Percentiles rank a stretch among this genome's conserved stretches.
Conservation (phyloP, 2,113 vertebrate genomes). For the Poeciliopsis retropinna region DNA sequence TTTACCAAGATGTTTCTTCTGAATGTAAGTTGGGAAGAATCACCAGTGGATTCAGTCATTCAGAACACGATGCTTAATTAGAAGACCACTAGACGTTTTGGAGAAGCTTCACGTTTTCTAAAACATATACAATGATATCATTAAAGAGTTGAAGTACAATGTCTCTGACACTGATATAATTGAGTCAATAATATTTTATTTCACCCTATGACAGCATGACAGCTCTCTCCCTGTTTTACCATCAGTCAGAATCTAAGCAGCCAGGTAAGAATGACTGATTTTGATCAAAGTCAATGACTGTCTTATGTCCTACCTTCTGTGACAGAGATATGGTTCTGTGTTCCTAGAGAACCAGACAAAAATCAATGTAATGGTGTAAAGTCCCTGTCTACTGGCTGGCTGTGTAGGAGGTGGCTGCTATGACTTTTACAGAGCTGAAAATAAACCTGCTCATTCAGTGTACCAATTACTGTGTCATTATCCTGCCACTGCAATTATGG, state of each 20-base stretch:
- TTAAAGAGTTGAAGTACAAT: not conserved
- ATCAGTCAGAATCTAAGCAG: conserved; percentile 44
- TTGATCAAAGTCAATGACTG: conserved; percentile 56
- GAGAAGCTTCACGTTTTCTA: too few species aligned
- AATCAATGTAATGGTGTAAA: conserved; percentile 33
- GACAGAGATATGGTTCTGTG: conserved; percentile 18
- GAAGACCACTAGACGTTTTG: too few species aligned
- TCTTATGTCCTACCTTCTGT: conserved; percentile 38
- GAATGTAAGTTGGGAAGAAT: too few species aligned
- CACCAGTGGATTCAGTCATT: too few species aligned
- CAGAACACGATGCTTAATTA: too few species aligned
- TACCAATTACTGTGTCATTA: conserved; percentile 70
- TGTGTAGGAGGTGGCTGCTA: conserved; percentile 53
- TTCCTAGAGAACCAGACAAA: conserved; percentile 18
- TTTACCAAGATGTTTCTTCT: not conserved
- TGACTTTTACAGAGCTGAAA: conserved; percentile 63
- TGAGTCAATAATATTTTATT: conserved; percentile 66
- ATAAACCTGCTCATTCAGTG: conserved; percentile 64
- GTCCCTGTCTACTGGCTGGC: conserved; percentile 16
- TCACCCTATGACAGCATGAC: conserved; percentile 44
- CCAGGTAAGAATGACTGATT: conserved; percentile 46
- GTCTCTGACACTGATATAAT: conserved; percentile 37
- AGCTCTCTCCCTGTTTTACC: conserved; percentile 49
- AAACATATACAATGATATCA: too few species aligned
- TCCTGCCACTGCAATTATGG: conserved; percentile 55